Base-by-base conservation (phyloP, 2,113 vertebrate species). In the Tretioscincus oriximinensis region DNA sequence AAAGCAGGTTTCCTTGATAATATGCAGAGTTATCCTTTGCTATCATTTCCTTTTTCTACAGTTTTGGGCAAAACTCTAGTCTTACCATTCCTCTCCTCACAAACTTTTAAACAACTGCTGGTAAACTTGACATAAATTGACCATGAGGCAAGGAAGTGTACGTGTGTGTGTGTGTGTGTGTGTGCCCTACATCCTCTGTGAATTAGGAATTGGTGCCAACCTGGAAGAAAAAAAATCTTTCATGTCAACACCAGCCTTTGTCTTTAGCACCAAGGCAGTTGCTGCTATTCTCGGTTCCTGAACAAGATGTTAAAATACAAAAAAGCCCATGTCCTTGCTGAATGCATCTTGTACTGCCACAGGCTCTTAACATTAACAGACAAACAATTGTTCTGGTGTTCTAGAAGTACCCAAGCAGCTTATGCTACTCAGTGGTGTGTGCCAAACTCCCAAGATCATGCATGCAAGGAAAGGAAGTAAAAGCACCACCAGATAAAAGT, bases 401-500 rank as follows among this genome's bases (percentile, higher is more conserved):
- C 84, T 1, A 74, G 84, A 73, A 81, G 72, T 0, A 51, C 60
- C 49, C 65, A 49, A 1, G 21, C 10, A 60, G 2, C 73, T 51
- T 80, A 87, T 47, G 83, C 80, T n/a, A 65, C 41, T 21, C 63
- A 1, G 16, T 31, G 63, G 47, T 7, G 24, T 20, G 85, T 84
- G 80, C 87, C 82, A 87, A 71, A 77, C 28, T 64, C 89, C 84
- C 18, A 0, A 54, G 77, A 76, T 84, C 54, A 28, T 75, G 88
- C 81, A 69, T 0, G 1, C 84, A 83, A 87, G 86, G 81, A 81
- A 76, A 81, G 92, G 90, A 92, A 91, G 81, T 86, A 84, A 90
- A 87, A 84, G 18, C 91, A 91, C 92, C 93, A 86, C 92, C 90
- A 93, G 92, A 93, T 91, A 91, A 87, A 41, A 82, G 81, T 79